Evolutionary conservation across 2,113 vertebrate genomes (phyloP).

Genomic region (Pseudopipra pipra): DNA sequence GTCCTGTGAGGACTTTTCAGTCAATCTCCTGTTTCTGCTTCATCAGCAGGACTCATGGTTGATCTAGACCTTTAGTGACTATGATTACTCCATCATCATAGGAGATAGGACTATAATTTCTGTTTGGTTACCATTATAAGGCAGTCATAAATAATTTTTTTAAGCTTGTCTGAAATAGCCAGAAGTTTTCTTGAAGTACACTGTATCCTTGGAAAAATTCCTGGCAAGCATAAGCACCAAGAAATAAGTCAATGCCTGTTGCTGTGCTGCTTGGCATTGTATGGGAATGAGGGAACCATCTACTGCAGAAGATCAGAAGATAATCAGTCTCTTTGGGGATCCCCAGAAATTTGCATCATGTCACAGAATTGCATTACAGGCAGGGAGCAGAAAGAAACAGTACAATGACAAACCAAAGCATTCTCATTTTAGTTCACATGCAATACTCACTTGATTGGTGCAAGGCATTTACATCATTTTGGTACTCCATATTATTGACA

Average conservation of each 20-base stretch:
- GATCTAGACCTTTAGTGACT: background rate
- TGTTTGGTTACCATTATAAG: background rate
- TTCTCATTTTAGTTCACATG: background rate
- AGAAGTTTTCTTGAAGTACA: background rate
- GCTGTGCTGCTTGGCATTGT: background rate
- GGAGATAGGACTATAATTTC: background rate
- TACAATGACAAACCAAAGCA: background rate
- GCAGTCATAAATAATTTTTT: background rate
- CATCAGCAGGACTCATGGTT: background rate
- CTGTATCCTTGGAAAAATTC: background rate
- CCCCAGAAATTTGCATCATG: background rate
- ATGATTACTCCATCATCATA: background rate
- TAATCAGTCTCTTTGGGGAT: background rate
- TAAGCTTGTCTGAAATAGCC: background rate
- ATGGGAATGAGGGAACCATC: background rate
- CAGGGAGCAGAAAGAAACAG: background rate
- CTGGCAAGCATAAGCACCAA: background rate
- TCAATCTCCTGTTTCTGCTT: background rate
- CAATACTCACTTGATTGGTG: background rate
- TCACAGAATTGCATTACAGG: background rate
- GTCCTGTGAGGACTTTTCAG: fast-evolving
- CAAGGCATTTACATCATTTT: background rate
- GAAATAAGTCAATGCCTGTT: background rate
- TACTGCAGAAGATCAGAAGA: background rate
- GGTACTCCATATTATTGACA: background rate